These are phyloP conservation scores for Excalfactoria chinensis DNA, from an alignment of 2,113 vertebrate genomes.

Conservation along the genomic window DNA sequence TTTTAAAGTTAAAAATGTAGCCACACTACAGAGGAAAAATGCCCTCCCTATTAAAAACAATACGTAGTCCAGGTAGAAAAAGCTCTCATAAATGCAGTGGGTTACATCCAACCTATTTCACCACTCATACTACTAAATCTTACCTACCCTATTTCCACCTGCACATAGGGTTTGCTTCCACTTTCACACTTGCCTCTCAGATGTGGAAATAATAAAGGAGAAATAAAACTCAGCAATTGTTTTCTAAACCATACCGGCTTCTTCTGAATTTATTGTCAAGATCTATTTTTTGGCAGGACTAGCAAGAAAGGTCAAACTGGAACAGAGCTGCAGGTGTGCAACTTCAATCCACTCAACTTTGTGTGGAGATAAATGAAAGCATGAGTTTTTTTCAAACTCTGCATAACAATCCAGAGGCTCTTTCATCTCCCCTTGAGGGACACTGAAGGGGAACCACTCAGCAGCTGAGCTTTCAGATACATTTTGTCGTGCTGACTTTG, in stretches of 20 bases:
- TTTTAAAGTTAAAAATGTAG: neutral
- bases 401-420: conserved; percentile 1
- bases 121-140: neutral
- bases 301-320: conserved; percentile 36
- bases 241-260: conserved; percentile 14
- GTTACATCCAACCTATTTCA: neutral
- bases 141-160: neutral
- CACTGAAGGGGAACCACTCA: neutral
- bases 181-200: neutral
- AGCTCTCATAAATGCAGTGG: neutral
- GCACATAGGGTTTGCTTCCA: neutral
- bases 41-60: neutral
- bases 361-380: conserved; percentile 39
- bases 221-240: conserved; percentile 34
- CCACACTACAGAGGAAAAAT: neutral
- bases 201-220: conserved; percentile 35
- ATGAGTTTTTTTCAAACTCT: neutral
- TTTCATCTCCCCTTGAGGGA: conserved; percentile 46
- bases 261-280: conserved; percentile 43
- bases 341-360: neutral
- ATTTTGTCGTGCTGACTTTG: conserved; percentile 9
- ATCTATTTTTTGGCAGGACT: conserved; percentile 54
- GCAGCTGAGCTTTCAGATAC: neutral
- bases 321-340: conserved; percentile 57
- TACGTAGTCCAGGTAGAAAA: neutral